A percentile compares a stretch with the other conserved stretches of the same genome.
These are phyloP conservation scores for Lemur catta DNA, from an alignment of 2,797 vertebrate genomes.

Conservation along the genomic window DNA sequence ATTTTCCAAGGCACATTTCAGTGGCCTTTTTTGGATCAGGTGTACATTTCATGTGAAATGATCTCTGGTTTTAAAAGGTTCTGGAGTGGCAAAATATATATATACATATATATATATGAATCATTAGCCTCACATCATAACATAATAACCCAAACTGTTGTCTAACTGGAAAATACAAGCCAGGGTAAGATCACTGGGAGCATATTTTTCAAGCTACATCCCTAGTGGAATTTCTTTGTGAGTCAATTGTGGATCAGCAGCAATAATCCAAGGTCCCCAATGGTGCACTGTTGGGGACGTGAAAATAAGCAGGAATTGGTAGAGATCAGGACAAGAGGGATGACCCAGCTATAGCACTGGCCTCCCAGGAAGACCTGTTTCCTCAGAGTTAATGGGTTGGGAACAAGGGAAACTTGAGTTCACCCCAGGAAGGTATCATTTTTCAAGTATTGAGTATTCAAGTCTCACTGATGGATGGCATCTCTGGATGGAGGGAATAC, in stretches of 20 bases:
- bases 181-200: background rate
- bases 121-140: background rate
- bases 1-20: background rate
- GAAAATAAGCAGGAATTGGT: background rate
- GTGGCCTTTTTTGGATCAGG: background rate
- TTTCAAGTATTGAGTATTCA: background rate
- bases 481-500: background rate
- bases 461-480: background rate
- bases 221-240: background rate
- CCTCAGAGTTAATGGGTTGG: background rate
- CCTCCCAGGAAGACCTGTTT: background rate
- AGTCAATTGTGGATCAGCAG: background rate
- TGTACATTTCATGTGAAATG: background rate
- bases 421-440: background rate
- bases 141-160: background rate
- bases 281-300: background rate
- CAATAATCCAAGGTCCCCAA: background rate
- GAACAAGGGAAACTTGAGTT: background rate
- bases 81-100: background rate
- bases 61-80: slow-evolving; percentile 32
- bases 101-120: background rate
- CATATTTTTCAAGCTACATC: background rate
- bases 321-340: background rate
- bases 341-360: too few species aligned
- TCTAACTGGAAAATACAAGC: background rate